phyloP scores from a whole-genome alignment of 2,797 vertebrate genomes.

The Eulemur coronatus region DNA sequence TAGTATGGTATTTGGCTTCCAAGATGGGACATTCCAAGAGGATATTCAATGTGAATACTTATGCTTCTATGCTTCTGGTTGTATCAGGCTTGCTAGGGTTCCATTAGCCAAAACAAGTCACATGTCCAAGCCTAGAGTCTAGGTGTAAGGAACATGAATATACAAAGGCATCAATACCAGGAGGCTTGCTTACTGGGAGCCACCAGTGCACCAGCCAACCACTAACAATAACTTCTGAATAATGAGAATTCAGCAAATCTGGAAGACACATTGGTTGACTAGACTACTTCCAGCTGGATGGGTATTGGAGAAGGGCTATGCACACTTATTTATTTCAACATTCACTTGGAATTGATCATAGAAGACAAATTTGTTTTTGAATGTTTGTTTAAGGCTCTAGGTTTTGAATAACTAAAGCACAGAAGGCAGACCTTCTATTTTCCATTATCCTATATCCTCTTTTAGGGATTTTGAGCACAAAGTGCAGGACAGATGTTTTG shows the following conservation, averaged over 20 bases:
- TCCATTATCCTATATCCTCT: not conserved
- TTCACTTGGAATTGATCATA: conserved; percentile 3
- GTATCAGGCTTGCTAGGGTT: not conserved
- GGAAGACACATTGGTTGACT: not conserved
- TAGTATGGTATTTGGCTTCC: not conserved
- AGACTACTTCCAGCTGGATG: not conserved
- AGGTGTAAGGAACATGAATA: not conserved
- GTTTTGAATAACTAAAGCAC: conserved; percentile 36
- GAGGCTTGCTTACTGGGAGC: not conserved
- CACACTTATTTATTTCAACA: conserved; percentile 2
- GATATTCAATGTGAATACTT: not conserved
- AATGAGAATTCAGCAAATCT: not conserved
- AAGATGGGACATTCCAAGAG: not conserved
- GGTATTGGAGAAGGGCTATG: not conserved
- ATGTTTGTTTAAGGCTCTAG: conserved; percentile 42
- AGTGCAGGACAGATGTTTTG: conserved; percentile 49
- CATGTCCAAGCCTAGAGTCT: not conserved
- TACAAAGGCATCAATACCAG: not conserved
- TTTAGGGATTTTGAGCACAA: conserved; percentile 36
- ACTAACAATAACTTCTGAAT: not conserved
- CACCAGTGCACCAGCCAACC: not conserved
- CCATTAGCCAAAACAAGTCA: not conserved
- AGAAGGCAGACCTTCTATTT: conserved; percentile 41
- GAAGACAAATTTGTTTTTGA: conserved; percentile 50
- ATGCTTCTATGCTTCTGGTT: not conserved